phyloP scores from a whole-genome alignment of 2,113 vertebrate genomes.

The Phrynosoma platyrhinos region DNA sequence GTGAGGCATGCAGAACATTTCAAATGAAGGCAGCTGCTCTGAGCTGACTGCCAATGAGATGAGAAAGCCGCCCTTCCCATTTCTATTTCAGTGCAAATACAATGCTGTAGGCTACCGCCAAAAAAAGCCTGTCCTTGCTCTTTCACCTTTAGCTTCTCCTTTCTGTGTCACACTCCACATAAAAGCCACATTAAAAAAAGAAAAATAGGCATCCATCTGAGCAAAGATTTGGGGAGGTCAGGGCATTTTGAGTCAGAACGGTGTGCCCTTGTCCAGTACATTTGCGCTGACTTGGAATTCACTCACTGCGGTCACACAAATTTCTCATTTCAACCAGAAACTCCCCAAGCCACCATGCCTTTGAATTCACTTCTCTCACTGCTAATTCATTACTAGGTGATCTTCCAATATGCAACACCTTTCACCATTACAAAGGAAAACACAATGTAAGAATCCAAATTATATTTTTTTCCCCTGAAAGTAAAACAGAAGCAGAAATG shows the following conservation, averaged over 20 bases:
- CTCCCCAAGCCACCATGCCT: not conserved
- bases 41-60: slow-evolving; percentile 1
- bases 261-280: not conserved
- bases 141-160: not conserved
- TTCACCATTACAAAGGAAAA: slow-evolving; percentile 7
- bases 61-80: not conserved
- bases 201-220: not conserved
- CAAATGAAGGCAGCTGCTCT: slow-evolving; percentile 15
- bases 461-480: not conserved
- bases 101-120: slow-evolving; percentile 7
- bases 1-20: not conserved
- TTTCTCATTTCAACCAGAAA: not conserved
- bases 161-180: not conserved
- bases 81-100: not conserved
- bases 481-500: not conserved
- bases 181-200: not conserved
- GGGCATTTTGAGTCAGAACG: not conserved
- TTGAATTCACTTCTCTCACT: not conserved
- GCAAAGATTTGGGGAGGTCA: not conserved
- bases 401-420: not conserved
- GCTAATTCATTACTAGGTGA: not conserved
- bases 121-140: not conserved
- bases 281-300: not conserved
- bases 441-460: not conserved
- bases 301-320: not conserved